These are phyloP conservation scores for Mesochorus sp. DNA, from an alignment of 2,888 invertebrate genomes.

Conservation along the genomic window DNA sequence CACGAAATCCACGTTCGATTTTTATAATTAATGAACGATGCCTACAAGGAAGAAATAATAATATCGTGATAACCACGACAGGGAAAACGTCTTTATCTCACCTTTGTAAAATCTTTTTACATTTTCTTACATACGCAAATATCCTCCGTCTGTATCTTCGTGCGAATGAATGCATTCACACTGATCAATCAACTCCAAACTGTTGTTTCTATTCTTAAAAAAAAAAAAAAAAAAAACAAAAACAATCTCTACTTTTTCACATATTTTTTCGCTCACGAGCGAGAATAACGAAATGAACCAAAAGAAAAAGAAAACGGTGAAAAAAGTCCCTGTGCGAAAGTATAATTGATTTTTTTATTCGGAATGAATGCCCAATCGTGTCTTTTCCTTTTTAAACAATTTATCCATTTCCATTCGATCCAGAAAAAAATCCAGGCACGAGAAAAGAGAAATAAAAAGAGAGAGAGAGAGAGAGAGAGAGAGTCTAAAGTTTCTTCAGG, in stretches of 20 bases:
- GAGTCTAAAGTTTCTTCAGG: slow-evolving; percentile 34
- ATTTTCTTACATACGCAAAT: slow-evolving; percentile 56
- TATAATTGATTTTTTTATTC: slow-evolving; percentile 43
- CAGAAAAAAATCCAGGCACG: slow-evolving; percentile 31
- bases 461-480: slow-evolving; percentile 1
- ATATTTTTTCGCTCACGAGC: slow-evolving; percentile 7
- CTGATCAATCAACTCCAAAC: slow-evolving; percentile 33
- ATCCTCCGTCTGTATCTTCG: slow-evolving; percentile 45
- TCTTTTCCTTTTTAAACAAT: slow-evolving; percentile 28
- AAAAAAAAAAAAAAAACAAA: no score
- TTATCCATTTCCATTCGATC: slow-evolving; percentile 28
- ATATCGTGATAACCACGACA: slow-evolving; percentile 1
- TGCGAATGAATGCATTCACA: slow-evolving; percentile 21
- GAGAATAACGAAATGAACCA: slow-evolving; percentile 3
- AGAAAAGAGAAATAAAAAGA: neutral
- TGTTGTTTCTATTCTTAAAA: slow-evolving; percentile 42
- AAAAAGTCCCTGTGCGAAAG: slow-evolving; percentile 37
- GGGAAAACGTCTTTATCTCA: slow-evolving; percentile 47
- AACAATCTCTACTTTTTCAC: slow-evolving; percentile 58
- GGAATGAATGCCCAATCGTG: slow-evolving; percentile 37
- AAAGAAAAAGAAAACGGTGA: slow-evolving; percentile 3
- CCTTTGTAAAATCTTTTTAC: slow-evolving; percentile 62
- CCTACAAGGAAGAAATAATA: neutral
- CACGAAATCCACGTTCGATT: slow-evolving; percentile 54
- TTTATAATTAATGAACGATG: slow-evolving; percentile 49